Base-by-base conservation (phyloP, 2,113 vertebrate genomes). In the Heliornis fulica region DNA sequence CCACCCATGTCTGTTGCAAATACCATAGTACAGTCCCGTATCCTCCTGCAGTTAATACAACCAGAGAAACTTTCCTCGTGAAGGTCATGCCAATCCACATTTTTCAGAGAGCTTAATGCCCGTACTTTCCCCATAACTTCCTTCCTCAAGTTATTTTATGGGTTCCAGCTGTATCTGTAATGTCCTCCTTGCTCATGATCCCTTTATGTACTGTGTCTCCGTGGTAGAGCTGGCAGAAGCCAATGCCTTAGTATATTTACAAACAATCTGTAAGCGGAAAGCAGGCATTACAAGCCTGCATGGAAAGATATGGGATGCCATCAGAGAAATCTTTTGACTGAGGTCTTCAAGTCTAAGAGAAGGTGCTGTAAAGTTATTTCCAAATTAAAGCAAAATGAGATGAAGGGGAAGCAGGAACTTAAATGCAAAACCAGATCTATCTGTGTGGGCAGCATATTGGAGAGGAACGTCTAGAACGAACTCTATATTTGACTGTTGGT, bases 11-110 rank as follows among this genome's bases (percentile, higher is more conserved):
- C 21, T 51, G 20, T 75, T 96, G 76, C 59, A 61, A 76, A 83
- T 76, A 40, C 4, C 0, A 19, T 2, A 3, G 5, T 34, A 5
- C 13, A 1, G 5, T 75, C 17, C 87, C 63, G 15, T 6, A 13
- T 87, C 29, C 16, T 68, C 6, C 57, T 72, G 16, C 9, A 53
- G 48, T 82, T 64, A 72, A 18, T 34, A 26, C 6, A 78, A 78
- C n/a, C 45, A 21, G 16, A 57, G 25, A 89, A 89, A 38, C 3
- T 48, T 94, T 56, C 28, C 29, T 64, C 18, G 1, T 40, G 34
- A 76, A 54, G 25, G 29, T 40, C 63, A 45, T n/a, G 72, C 13
- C 10, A n/a, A 2, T 72, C 56, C 23, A 13, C 6, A n/a, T 2
- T 16, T 90, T 69, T 83, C 45, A 57, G 63, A 83, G 94, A 90